Evolutionary conservation across 2,113 vertebrate species (phyloP).

Genomic region (Sinocyclocheilus rhinocerous): DNA sequence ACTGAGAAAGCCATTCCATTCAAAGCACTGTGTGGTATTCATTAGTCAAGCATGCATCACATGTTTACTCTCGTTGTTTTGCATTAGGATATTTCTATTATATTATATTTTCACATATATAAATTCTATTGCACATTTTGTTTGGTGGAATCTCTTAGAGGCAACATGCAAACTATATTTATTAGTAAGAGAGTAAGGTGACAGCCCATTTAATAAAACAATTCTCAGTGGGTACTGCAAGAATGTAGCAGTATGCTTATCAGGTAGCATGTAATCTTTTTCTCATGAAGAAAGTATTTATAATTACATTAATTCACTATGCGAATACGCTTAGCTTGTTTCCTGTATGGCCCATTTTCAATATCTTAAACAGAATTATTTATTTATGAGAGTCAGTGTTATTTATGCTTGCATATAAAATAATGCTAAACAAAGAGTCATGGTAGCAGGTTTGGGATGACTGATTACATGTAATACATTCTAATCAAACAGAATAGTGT

Average conservation of each 20-base stretch:
- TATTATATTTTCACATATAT: no score
- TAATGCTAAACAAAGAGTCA: not conserved
- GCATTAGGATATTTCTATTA: constrained; percentile 12
- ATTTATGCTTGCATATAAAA: no score
- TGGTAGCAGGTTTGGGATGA: not conserved
- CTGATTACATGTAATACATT: no score
- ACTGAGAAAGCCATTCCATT: constrained; percentile 60
- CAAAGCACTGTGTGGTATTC: constrained; percentile 61
- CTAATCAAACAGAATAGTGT: not conserved
- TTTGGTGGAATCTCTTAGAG: not conserved
- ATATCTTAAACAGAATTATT: no score
- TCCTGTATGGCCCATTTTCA: no score
- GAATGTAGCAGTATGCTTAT: not conserved
- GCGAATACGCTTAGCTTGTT: no score
- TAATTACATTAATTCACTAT: no score
- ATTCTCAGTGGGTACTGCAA: constrained; percentile 48
- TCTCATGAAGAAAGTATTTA: no score
- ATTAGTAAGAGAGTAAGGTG: not conserved
- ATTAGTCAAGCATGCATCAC: constrained; percentile 49
- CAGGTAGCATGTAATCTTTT: not conserved
- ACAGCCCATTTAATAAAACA: constrained; percentile 65
- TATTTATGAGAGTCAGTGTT: no score
- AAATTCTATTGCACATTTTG: not conserved
- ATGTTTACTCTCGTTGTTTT: constrained; percentile 18
- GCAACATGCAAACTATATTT: not conserved